Evolutionary conservation across 2,888 invertebrate species (phyloP).

Genomic region (Hanleya hanleyi): DNA sequence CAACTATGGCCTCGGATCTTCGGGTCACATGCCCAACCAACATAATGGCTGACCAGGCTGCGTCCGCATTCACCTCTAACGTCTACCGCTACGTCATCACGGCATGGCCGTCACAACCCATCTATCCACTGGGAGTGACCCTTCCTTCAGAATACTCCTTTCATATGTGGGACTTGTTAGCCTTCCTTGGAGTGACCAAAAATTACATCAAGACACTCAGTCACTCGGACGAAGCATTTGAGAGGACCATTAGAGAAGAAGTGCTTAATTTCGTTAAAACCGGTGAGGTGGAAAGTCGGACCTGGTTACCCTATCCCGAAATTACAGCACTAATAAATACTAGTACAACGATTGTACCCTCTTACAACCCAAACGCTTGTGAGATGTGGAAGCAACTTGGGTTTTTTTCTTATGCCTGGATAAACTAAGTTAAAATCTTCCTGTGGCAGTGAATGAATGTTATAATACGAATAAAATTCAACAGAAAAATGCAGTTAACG

Average conservation of each 20-base stretch:
- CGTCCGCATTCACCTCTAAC: conserved; percentile 39
- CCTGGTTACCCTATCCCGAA: conserved; percentile 48
- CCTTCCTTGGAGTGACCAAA: conserved; percentile 52
- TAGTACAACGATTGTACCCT: no score
- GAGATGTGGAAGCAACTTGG: conserved; percentile 54
- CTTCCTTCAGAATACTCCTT: conserved; percentile 44
- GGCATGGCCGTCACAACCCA: conserved; percentile 49
- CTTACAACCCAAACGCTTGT: conserved; percentile 54
- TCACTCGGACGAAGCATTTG: conserved; percentile 45
- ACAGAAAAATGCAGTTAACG: no score
- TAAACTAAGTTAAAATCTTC: no score
- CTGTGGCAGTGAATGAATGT: no score
- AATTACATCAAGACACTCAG: conserved; percentile 41
- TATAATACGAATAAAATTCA: no score
- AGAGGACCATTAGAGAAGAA: conserved; percentile 46
- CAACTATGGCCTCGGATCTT: conserved; percentile 63
- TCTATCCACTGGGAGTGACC: conserved; percentile 33
- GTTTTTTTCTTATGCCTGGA: conserved; percentile 58
- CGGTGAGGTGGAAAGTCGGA: conserved; percentile 36
- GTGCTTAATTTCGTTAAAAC: conserved; percentile 50
- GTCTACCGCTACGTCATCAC: conserved; percentile 59
- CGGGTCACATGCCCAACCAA: conserved; percentile 59
- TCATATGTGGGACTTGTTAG: conserved; percentile 58
- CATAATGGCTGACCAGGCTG: conserved; percentile 41
- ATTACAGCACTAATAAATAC: conserved; percentile 44